Evolutionary conservation across 2,888 invertebrate genomes (phyloP).

Genomic region (Aphodius granarius): DNA sequence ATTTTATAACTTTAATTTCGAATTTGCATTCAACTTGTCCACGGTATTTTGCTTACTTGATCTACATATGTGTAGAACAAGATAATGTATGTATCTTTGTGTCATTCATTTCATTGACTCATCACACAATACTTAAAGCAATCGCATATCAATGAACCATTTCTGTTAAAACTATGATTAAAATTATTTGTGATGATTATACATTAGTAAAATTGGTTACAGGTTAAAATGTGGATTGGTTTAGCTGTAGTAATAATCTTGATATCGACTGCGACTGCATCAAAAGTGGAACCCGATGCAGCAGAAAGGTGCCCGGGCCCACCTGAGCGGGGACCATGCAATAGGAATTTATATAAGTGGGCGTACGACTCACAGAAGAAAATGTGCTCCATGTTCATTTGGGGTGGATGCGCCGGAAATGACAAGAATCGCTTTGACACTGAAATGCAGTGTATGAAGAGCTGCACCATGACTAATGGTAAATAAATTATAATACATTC

Average conservation of each 20-base stretch:
- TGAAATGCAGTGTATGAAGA: slow-evolving; percentile 66
- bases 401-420: slow-evolving; percentile 72
- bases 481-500: slow-evolving; percentile 38
- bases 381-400: slow-evolving; percentile 65
- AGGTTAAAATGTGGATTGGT: not conserved
- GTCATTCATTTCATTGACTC: too few species aligned
- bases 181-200: too few species aligned
- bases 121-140: too few species aligned
- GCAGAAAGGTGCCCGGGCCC: slow-evolving; percentile 55
- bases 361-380: slow-evolving; percentile 62
- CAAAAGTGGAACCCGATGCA: slow-evolving; percentile 32
- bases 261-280: slow-evolving; percentile 16
- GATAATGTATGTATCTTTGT: too few species aligned
- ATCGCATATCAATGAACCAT: too few species aligned
- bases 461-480: slow-evolving; percentile 64
- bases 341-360: slow-evolving; percentile 69
- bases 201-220: not conserved
- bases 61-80: too few species aligned
- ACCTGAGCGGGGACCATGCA: slow-evolving; percentile 61
- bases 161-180: too few species aligned
- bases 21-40: too few species aligned
- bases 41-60: too few species aligned
- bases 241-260: slow-evolving; percentile 9
- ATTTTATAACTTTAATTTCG: too few species aligned
- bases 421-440: slow-evolving; percentile 68